phyloP scores from a whole-genome alignment of 2,888 invertebrate species.

The Uropetala carovei region DNA sequence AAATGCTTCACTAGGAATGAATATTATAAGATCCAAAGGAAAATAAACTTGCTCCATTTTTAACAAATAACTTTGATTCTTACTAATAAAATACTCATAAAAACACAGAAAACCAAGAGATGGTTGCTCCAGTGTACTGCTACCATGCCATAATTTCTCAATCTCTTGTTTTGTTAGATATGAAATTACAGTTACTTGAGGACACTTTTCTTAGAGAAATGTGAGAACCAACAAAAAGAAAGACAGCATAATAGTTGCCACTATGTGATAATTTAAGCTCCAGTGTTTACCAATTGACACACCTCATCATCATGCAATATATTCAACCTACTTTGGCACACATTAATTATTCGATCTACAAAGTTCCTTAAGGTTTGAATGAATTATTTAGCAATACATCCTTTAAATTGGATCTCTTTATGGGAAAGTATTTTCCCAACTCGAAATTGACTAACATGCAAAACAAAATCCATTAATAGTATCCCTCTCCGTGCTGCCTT shows the following conservation, averaged over 20 bases:
- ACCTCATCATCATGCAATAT: neutral
- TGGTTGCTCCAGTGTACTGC: neutral
- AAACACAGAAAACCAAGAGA: neutral
- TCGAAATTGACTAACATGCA: neutral
- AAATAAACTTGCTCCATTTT: too few species aligned
- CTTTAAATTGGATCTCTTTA: neutral
- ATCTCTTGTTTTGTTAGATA: neutral
- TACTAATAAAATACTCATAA: neutral
- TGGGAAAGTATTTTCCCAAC: neutral
- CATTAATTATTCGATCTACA: neutral
- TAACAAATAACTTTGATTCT: neutral
- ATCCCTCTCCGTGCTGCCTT: neutral
- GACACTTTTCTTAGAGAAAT: neutral
- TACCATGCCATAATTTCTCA: neutral
- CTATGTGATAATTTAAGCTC: neutral
- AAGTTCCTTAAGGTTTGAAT: neutral
- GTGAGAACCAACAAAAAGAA: neutral
- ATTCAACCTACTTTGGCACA: neutral
- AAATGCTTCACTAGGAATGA: neutral
- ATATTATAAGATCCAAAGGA: neutral
- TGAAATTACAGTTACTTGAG: neutral
- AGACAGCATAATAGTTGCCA: neutral
- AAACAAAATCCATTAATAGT: neutral
- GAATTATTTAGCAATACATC: neutral
- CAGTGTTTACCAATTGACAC: conserved; percentile 17